A percentile compares a stretch with the other conserved stretches of the same genome.
These are phyloP conservation scores for Dexiosoma caninum DNA, from an alignment of 2,888 invertebrate genomes.

Conservation along the genomic window DNA sequence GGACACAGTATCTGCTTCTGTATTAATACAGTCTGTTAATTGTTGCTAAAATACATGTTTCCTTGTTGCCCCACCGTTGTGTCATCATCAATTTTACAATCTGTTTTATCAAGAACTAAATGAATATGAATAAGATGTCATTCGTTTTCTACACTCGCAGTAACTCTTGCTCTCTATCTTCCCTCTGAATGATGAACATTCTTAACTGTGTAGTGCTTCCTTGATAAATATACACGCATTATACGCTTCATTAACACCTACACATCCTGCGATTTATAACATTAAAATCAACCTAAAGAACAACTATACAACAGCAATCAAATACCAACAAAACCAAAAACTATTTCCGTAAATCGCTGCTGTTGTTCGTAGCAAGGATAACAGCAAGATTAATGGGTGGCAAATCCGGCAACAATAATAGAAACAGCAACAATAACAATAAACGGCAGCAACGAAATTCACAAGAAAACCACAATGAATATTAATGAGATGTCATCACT, in stretches of 20 bases:
- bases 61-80: neutral
- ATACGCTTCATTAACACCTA: conserved; percentile 61
- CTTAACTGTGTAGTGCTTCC: conserved; percentile 49
- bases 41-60: neutral
- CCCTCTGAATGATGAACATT: neutral
- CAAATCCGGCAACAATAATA: conserved; percentile 56
- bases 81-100: conserved; percentile 21
- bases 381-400: conserved; percentile 62
- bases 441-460: conserved; percentile 44
- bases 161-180: neutral
- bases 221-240: conserved; percentile 56
- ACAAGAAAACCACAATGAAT: conserved; percentile 74
- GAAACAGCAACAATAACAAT: conserved; percentile 12
- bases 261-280: conserved; percentile 49
- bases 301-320: conserved; percentile 32
- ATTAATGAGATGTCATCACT: conserved; percentile 78
- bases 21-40: no score
- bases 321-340: conserved; percentile 54
- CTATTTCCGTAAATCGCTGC: conserved; percentile 54
- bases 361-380: conserved; percentile 55
- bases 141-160: neutral
- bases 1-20: no score
- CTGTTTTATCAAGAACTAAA: conserved; percentile 25
- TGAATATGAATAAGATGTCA: conserved; percentile 44
- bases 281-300: conserved; percentile 6